Percentiles rank a stretch among this genome's conserved stretches.
Conservation (phyloP, 2,113 vertebrate species). For the Crotophaga sulcirostris region DNA sequence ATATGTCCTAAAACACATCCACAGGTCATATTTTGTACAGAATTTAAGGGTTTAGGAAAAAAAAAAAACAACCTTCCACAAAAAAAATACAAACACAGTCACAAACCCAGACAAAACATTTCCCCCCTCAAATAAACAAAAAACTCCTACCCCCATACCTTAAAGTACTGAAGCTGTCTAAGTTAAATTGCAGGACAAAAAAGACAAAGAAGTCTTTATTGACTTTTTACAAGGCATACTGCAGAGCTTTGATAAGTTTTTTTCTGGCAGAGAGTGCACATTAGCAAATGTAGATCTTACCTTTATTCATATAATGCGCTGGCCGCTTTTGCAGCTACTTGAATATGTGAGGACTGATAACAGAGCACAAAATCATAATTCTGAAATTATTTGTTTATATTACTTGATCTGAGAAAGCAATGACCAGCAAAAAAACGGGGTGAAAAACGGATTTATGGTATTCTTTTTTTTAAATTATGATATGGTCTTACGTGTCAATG, state of each 20-base stretch:
- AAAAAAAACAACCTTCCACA: not conserved
- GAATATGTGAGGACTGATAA: constrained; percentile 14
- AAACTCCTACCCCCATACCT: not conserved
- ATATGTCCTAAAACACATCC: not conserved
- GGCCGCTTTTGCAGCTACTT: not conserved
- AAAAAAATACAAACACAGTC: not conserved
- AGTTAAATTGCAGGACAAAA: not conserved
- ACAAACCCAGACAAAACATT: not conserved
- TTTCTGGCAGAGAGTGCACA: not conserved
- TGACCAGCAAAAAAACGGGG: not conserved
- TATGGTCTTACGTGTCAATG: not conserved
- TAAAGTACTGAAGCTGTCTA: not conserved
- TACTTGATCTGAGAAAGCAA: not conserved
- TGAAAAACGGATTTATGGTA: not conserved
- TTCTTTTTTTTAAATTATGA: not conserved
- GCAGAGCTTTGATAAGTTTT: not conserved
- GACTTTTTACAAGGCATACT: not conserved
- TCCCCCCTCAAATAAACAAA: not conserved
- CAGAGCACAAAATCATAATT: not conserved
- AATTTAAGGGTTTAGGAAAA: not conserved
- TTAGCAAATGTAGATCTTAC: not conserved
- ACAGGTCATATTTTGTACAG: not conserved
- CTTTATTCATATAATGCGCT: not conserved
- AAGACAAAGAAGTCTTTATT: not conserved
- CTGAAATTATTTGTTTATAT: constrained; percentile 4